Evolutionary conservation across 37 sponge, comb jelly and placozoan species (phyloP), one percentile per base, ranked within the genome.

Genomic region (Diacarnus erythraeanus): DNA sequence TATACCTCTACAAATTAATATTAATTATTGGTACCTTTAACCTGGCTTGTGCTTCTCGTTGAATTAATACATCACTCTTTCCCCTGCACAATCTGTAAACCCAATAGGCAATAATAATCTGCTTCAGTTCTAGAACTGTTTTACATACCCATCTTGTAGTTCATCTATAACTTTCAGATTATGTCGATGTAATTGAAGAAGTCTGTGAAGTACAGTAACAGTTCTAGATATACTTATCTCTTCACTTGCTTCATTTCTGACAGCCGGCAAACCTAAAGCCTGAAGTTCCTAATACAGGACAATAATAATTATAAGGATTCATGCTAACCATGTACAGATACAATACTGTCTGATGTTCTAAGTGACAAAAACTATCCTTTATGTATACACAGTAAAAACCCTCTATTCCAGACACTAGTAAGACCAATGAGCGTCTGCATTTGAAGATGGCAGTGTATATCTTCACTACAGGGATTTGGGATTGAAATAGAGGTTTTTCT

Each of bases 1-100:
- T n/a, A n/a, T n/a, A n/a, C n/a, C n/a, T n/a, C n/a, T n/a, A n/a
- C n/a, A n/a, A n/a, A n/a, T n/a, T n/a, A n/a, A n/a, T n/a, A n/a
- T n/a, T n/a, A n/a, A n/a, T n/a, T n/a, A n/a, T n/a, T 41, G 64
- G 37, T 35, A 77, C 84, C 77, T 77, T 82, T 20, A 82, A 44
- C 60, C 83, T 72, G 42, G 44, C 67, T n/a, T 37, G 56, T 64
- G 61, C 47, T 64, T 82, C 75, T 25, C 38, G 36, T 25, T 82
- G 64, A 29, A 82, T 27, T 1, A 33, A 21, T 3, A 82, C 75
- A 82, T 82, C 83, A 64, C 83, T 82, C 74, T 43, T 82, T 6
- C 56, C 75, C 39, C 83, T 40, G 5, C 59, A 71, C 3, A 71
- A 27, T n/a, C 73, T 79, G 34, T 8, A 34, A 33, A 2, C 12